Evolutionary conservation across 1,140 invertebrate genomes (phyloP), one percentile per base, ranked within the genome.

Genomic region (Hyposmocoma kahamanoa): DNA sequence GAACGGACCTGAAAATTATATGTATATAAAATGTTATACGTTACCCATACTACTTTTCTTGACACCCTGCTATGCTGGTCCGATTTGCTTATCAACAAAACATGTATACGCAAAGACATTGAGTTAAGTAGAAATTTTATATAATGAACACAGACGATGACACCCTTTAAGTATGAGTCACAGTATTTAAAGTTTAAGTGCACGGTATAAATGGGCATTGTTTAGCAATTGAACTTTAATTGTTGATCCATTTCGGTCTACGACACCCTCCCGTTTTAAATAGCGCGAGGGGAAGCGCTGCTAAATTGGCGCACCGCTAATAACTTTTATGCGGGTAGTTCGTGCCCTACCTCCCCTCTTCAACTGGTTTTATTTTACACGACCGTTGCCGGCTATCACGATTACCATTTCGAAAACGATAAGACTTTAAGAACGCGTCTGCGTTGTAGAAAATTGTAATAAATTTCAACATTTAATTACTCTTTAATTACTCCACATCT

Each of bases 271-370:
- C 46, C 46, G 56, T 61, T 71, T 61, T 72, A 69, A 77, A 74
- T 70, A 71, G 64, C 62, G 39, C 38, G 53, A 63, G 68, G 72
- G 66, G 68, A 63, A 56, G 56, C 26, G 57, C 55, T 52, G 53
- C 50, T 69, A 70, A 66, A 76, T 76, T 78, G 71, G 77, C 72
- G 62, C 56, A 73, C 69, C 65, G 60, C 66, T 63, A 69, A 73
- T 77, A 72, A 59, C 58, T 62, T 50, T 60, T 54, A 82, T 82
- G 78, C 78, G 78, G 78, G 77, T 69, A 56, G 56, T 67, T 68
- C 61, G 47, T 62, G 53, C 39, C 30, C 19, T 30, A 36, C 22
- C 52, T 53, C 48, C 45, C 57, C 64, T 55, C 36, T 49, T 43
- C 42, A 13, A 6, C 42, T 32, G 45, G 41, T 56, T 47, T 60